Evolutionary conservation across 2,888 invertebrate genomes (phyloP).

Genomic region (Cheilosia impressa): DNA sequence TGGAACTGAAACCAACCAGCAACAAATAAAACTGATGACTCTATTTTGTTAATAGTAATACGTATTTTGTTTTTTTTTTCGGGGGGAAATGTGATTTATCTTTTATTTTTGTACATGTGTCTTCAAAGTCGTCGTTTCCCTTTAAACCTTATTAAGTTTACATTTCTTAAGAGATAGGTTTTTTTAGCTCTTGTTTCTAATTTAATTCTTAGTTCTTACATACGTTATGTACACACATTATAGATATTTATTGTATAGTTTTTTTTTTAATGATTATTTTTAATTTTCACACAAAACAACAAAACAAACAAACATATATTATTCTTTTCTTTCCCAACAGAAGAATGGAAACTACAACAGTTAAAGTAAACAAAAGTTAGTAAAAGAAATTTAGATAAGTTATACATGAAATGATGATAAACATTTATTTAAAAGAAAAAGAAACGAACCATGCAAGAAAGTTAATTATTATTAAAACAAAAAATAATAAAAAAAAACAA

Average conservation of each 20-base stretch:
- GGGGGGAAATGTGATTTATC: conserved; percentile 58
- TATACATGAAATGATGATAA: conserved; percentile 52
- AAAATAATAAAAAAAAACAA: conserved; percentile 8
- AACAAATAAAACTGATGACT: conserved; percentile 35
- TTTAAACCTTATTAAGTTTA: conserved; percentile 33
- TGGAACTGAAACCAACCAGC: conserved; percentile 21
- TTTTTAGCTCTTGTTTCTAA: conserved; percentile 50
- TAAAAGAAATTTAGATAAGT: conserved; percentile 60
- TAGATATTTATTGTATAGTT: conserved; percentile 74
- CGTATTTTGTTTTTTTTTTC: conserved; percentile 29
- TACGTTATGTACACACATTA: conserved; percentile 66
- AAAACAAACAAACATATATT: conserved; percentile 18
- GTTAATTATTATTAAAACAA: conserved; percentile 63
- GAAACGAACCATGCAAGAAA: conserved; percentile 57
- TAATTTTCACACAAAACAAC: conserved; percentile 45
- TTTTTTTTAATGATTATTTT: conserved; percentile 28
- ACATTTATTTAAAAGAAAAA: conserved; percentile 23
- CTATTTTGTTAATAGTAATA: conserved; percentile 33
- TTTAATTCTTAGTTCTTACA: conserved; percentile 31
- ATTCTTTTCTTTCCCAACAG: conserved; percentile 53
- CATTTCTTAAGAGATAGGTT: conserved; percentile 33
- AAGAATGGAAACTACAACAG: conserved; percentile 52
- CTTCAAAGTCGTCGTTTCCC: conserved; percentile 49
- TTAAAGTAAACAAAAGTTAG: conserved; percentile 44
- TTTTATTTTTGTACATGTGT: conserved; percentile 45